Percentiles rank a stretch among this genome's conserved stretches.
These are phyloP conservation scores for Malacoraja senta DNA, from an alignment of 2,797 vertebrate species.

Conservation along the genomic window DNA sequence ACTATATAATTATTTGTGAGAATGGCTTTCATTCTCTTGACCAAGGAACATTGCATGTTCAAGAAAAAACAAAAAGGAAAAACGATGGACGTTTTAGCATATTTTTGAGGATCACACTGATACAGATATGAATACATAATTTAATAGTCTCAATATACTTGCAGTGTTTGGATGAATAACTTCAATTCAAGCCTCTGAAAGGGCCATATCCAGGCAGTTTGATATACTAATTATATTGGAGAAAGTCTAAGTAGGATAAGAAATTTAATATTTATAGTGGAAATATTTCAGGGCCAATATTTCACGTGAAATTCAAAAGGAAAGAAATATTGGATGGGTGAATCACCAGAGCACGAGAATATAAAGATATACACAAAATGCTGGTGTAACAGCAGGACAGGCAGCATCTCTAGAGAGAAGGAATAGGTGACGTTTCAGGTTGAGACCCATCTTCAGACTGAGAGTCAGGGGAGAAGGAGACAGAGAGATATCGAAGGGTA, in stretches of 20 bases:
- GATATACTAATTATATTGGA: neutral
- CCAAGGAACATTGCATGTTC: neutral
- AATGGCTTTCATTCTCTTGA: neutral
- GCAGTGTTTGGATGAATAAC: neutral
- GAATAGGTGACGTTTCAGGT: too few relatives aligned
- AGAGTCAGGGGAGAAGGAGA: too few relatives aligned
- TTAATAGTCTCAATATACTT: neutral
- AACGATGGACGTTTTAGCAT: neutral
- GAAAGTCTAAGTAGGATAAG: neutral
- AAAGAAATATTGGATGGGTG: neutral
- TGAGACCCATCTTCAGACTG: too few relatives aligned
- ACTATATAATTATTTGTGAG: too few relatives aligned
- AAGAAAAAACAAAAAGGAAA: neutral
- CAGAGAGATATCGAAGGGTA: too few relatives aligned
- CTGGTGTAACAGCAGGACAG: too few relatives aligned
- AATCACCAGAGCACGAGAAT: neutral
- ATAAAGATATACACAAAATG: neutral
- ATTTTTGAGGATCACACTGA: neutral
- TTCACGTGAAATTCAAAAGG: neutral
- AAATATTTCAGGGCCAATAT: neutral
- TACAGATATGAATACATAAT: neutral
- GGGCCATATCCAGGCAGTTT: neutral
- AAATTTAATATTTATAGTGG: neutral
- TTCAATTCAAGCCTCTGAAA: neutral
- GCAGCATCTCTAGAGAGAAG: too few relatives aligned